Conservation (phyloP, 2,113 vertebrate genomes). For the Pseudopipra pipra region DNA sequence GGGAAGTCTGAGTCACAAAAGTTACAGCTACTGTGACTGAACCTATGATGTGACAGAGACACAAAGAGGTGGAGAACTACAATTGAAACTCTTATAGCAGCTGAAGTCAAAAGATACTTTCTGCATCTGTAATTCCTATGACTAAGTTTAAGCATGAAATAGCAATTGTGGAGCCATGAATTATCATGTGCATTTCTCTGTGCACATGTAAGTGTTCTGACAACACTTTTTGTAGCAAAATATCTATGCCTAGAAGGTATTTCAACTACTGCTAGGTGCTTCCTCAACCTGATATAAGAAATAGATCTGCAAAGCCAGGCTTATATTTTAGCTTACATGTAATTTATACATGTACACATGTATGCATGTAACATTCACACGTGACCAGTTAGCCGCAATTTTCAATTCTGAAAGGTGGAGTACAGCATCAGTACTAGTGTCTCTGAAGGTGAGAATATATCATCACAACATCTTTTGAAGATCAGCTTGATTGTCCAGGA, state of each 20-base stretch:
- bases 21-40: neutral
- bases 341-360: neutral
- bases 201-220: neutral
- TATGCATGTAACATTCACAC: neutral
- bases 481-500: neutral
- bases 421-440: constrained; percentile 5
- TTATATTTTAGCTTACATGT: neutral
- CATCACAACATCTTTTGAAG: neutral
- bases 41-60: neutral
- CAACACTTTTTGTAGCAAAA: neutral
- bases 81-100: neutral
- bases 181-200: neutral
- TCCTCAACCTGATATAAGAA: neutral
- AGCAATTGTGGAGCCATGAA: neutral
- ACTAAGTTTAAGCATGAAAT: neutral
- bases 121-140: constrained; percentile 18
- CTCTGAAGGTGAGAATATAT: constrained; percentile 16
- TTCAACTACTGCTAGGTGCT: constrained; percentile 10
- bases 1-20: neutral
- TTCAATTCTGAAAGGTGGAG: constrained; percentile 21
- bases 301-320: neutral
- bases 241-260: neutral
- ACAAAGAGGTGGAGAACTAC: neutral
- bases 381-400: neutral
- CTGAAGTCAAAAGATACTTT: constrained; percentile 31